These are phyloP conservation scores for Phalacrocorax brasilianus DNA, from an alignment of 2,113 vertebrate genomes.

Conservation along the genomic window DNA sequence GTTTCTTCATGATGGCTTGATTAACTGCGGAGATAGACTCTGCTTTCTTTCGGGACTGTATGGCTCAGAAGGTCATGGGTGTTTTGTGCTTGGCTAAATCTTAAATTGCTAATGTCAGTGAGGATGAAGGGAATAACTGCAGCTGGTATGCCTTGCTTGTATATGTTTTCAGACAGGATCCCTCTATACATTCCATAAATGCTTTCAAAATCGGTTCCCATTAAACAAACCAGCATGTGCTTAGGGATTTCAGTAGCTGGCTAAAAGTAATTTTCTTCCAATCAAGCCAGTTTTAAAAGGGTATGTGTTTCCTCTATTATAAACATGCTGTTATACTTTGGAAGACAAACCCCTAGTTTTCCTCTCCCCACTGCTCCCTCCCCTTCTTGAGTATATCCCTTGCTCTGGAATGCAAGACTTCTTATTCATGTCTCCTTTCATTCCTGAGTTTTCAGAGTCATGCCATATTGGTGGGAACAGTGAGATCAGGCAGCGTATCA, in stretches of 20 bases:
- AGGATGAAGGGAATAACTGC: slow-evolving; percentile 55
- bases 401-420: slow-evolving; percentile 47
- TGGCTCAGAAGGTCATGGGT: slow-evolving; percentile 44
- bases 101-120: slow-evolving; percentile 45
- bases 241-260: slow-evolving; percentile 60
- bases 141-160: slow-evolving; percentile 53
- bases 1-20: neutral
- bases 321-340: slow-evolving; percentile 19
- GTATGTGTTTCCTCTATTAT: slow-evolving; percentile 45
- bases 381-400: neutral
- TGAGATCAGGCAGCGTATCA: neutral
- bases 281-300: slow-evolving; percentile 57
- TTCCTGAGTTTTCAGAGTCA: slow-evolving; percentile 24
- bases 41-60: neutral
- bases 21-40: neutral
- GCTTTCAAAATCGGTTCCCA: slow-evolving; percentile 64
- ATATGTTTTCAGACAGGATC: slow-evolving; percentile 49
- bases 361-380: neutral
- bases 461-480: slow-evolving; percentile 11
- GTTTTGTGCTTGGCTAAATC: slow-evolving; percentile 57
- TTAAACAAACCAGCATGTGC: slow-evolving; percentile 64
- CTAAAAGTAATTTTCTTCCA: slow-evolving; percentile 62
- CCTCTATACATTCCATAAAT: slow-evolving; percentile 68
- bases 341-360: slow-evolving; percentile 34
- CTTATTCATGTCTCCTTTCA: slow-evolving; percentile 48